Evolutionary conservation across 2,113 vertebrate genomes (phyloP).

Genomic region (Toxotes chatareus): DNA sequence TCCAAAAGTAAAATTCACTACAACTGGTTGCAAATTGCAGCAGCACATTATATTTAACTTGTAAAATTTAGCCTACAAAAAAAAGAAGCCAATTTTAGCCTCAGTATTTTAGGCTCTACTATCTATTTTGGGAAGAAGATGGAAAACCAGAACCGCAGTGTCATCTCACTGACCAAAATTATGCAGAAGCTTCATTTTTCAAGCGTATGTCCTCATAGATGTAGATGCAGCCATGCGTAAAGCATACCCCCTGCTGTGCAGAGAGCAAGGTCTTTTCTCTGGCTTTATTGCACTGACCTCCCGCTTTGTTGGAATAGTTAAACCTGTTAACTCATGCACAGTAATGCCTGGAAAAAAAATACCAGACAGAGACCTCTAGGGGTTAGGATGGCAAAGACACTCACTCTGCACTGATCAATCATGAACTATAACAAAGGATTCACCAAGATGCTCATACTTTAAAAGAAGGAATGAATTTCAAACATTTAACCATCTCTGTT

Average conservation of each 20-base stretch:
- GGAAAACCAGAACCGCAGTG: slow-evolving; percentile 20
- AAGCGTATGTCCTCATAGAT: slow-evolving; percentile 45
- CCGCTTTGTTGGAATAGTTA: slow-evolving; percentile 49
- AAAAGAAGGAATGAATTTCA: background rate
- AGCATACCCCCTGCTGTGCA: slow-evolving; percentile 66
- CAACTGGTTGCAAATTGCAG: background rate
- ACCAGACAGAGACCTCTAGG: slow-evolving; percentile 68
- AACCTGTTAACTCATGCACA: slow-evolving; percentile 62
- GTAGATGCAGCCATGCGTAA: slow-evolving; percentile 62
- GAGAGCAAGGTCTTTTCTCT: slow-evolving; percentile 50
- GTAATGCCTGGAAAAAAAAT: slow-evolving; percentile 20
- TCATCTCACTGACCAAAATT: slow-evolving; percentile 29
- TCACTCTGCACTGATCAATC: background rate
- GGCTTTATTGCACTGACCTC: slow-evolving; percentile 46
- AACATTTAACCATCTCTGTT: slow-evolving; percentile 10
- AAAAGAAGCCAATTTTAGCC: background rate
- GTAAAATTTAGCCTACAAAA: background rate
- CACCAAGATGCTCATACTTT: background rate
- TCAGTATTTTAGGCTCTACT: slow-evolving; percentile 1
- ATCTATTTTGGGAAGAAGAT: background rate
- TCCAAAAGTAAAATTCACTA: background rate
- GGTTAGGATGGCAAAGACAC: slow-evolving; percentile 54
- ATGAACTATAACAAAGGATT: slow-evolving; percentile 1
- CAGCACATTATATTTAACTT: background rate
- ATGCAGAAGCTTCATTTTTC: slow-evolving; percentile 26